phyloP scores from a whole-genome alignment of 2,888 invertebrate species.

The Apantesis nais region DNA sequence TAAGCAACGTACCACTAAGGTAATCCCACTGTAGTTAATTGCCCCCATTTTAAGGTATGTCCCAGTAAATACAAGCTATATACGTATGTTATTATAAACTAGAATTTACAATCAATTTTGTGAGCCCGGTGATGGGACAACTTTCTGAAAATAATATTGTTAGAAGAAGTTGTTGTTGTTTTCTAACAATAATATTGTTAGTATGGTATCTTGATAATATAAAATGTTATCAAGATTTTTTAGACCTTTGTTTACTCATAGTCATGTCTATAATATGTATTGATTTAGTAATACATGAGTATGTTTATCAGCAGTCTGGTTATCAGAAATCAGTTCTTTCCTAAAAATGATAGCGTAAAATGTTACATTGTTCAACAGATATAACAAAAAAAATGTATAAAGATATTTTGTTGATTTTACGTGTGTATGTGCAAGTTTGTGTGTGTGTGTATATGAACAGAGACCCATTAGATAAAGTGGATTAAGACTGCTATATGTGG shows the following conservation, averaged over 20 bases:
- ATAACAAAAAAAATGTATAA: too few relatives aligned
- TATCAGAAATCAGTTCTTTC: too few relatives aligned
- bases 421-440: too few relatives aligned
- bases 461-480: not conserved
- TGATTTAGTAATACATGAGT: too few relatives aligned
- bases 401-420: too few relatives aligned
- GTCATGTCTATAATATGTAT: too few relatives aligned
- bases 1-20: slow-evolving; percentile 80
- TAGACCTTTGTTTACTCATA: not conserved
- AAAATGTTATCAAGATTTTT: not conserved
- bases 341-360: too few relatives aligned
- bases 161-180: too few relatives aligned
- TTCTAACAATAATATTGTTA: too few relatives aligned
- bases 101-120: not conserved
- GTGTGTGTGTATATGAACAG: too few relatives aligned
- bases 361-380: too few relatives aligned
- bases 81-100: slow-evolving; percentile 15
- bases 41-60: slow-evolving; percentile 62
- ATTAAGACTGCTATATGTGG: not conserved
- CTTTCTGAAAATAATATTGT: not conserved
- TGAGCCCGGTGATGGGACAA: not conserved
- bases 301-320: too few relatives aligned
- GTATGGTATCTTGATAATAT: not conserved
- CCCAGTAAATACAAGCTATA: slow-evolving; percentile 35
- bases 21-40: slow-evolving; percentile 75